phyloP scores from a whole-genome alignment of 2,113 vertebrate genomes.

The Malurus cyaneus region DNA sequence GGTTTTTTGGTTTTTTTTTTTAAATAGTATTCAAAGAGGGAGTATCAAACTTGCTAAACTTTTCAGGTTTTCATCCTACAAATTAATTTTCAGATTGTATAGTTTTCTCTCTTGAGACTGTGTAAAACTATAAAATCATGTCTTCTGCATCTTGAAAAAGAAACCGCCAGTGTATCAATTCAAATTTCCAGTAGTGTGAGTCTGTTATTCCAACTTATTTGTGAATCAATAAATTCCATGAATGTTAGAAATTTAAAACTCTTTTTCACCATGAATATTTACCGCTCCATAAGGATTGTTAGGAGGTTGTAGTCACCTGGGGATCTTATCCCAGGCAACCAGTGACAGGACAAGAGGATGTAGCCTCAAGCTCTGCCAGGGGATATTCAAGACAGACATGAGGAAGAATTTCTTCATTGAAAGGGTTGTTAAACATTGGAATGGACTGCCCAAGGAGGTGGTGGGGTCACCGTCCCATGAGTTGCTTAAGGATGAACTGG shows the following conservation, averaged over 20 bases:
- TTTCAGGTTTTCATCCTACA: neutral
- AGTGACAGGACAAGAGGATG: neutral
- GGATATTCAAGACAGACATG: neutral
- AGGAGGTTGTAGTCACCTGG: neutral
- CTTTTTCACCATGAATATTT: neutral
- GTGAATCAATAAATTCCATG: neutral
- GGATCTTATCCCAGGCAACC: neutral
- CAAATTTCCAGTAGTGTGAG: neutral
- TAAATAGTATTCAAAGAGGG: neutral
- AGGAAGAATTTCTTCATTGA: neutral
- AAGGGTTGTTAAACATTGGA: neutral
- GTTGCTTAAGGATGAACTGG: neutral
- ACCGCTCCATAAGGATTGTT: neutral
- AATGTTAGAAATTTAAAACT: neutral
- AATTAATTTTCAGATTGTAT: neutral
- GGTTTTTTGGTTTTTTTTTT: neutral
- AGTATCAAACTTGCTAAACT: neutral
- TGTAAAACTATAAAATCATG: neutral
- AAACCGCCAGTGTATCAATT: fast-evolving
- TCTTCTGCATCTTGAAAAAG: neutral
- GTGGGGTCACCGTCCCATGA: neutral
- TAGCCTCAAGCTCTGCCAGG: neutral
- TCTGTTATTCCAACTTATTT: neutral
- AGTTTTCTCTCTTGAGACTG: neutral
- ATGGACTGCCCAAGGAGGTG: neutral